These are phyloP conservation scores for Drosophila antonietae DNA, from an alignment of 2,888 invertebrate genomes.

Conservation along the genomic window DNA sequence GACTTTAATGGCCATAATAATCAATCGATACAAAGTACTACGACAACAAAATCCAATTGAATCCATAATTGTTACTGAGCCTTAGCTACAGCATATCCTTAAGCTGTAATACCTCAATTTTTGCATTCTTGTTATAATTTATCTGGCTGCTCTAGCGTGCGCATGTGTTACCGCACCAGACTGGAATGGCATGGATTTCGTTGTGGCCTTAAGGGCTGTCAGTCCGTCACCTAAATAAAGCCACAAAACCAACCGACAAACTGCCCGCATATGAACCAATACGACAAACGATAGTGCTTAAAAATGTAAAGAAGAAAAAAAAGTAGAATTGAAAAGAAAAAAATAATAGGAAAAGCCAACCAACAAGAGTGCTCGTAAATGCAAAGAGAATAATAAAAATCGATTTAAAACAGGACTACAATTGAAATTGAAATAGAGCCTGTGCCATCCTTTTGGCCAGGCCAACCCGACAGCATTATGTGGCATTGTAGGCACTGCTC, in stretches of 20 bases:
- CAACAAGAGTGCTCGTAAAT: slow-evolving; percentile 41
- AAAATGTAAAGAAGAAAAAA: slow-evolving; percentile 9
- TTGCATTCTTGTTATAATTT: slow-evolving; percentile 13
- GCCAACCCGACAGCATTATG: slow-evolving; percentile 47
- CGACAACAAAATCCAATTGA: too few relatives aligned
- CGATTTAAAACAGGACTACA: slow-evolving; percentile 77
- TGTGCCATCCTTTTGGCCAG: slow-evolving; percentile 35
- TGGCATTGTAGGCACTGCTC: slow-evolving; percentile 27
- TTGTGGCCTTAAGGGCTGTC: slow-evolving; percentile 41
- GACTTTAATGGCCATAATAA: too few relatives aligned
- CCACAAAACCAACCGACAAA: slow-evolving; percentile 43
- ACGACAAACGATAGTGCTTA: slow-evolving; percentile 29
- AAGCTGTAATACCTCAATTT: background rate
- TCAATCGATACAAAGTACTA: too few relatives aligned
- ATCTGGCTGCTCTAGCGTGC: slow-evolving; percentile 14
- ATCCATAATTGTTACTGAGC: background rate
- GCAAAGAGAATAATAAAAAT: slow-evolving; percentile 71
- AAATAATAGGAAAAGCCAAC: slow-evolving; percentile 19
- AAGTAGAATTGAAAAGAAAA: slow-evolving; percentile 4
- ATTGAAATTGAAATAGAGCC: slow-evolving; percentile 77
- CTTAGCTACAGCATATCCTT: slow-evolving; percentile 9
- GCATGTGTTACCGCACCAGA: slow-evolving; percentile 8
- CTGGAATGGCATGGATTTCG: slow-evolving; percentile 31
- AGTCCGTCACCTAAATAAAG: slow-evolving; percentile 40
- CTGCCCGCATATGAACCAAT: slow-evolving; percentile 50